Percentiles rank a stretch among this genome's conserved stretches.
Evolutionary conservation across 1,140 invertebrate genomes (phyloP).

Genomic region (Rhagoletis zephyria): DNA sequence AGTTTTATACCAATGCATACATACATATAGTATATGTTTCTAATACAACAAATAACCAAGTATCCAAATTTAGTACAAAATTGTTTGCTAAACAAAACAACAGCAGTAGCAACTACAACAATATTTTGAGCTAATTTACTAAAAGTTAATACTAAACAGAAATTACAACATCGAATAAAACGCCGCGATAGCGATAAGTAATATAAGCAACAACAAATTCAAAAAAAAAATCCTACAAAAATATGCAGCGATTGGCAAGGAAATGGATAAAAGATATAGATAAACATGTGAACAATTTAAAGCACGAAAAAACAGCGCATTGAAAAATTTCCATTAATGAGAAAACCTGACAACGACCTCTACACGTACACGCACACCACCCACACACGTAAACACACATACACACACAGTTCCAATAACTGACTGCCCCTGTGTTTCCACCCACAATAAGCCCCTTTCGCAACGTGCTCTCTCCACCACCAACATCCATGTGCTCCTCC

Average conservation of each 20-base stretch:
- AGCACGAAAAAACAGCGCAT: neutral
- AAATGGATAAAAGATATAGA: neutral
- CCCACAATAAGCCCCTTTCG: neutral
- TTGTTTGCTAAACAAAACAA: neutral
- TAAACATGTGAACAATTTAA: neutral
- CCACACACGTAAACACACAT: neutral
- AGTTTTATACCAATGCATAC: neutral
- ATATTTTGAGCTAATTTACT: conserved; percentile 29
- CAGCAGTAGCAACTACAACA: conserved; percentile 24
- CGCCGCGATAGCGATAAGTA: conserved; percentile 71
- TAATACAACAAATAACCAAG: neutral
- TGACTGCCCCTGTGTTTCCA: neutral
- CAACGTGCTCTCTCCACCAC: neutral
- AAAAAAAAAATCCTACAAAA: conserved; percentile 17
- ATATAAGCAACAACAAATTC: conserved; percentile 9
- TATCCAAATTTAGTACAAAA: neutral
- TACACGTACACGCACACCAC: neutral
- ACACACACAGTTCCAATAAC: conserved; percentile 34
- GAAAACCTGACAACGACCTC: neutral
- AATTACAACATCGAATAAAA: conserved; percentile 39
- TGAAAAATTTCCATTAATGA: neutral
- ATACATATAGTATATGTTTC: neutral
- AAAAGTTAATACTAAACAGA: conserved; percentile 17
- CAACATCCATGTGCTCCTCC: neutral
- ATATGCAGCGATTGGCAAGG: conserved; percentile 36